Evolutionary conservation across 2,888 invertebrate species (phyloP).

Genomic region (Leucoma salicis): DNA sequence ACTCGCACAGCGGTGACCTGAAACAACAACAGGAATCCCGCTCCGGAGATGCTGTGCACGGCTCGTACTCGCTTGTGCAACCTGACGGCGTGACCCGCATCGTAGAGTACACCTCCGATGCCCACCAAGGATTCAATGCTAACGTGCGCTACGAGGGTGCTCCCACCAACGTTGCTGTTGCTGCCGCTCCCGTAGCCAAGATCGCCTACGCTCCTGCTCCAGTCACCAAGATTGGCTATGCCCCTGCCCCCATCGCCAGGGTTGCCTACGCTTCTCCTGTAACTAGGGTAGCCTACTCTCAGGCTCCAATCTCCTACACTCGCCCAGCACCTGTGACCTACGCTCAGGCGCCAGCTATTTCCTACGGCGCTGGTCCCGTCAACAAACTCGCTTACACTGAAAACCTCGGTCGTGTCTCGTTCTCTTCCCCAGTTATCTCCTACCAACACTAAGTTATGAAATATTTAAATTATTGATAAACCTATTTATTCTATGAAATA

Average conservation of each 20-base stretch:
- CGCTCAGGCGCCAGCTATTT: conserved; percentile 24
- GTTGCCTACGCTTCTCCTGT: conserved; percentile 44
- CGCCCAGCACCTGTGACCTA: conserved; percentile 29
- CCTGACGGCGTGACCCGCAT: conserved; percentile 72
- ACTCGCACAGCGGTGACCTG: conserved; percentile 67
- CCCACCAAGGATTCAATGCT: conserved; percentile 70
- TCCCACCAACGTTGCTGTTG: conserved; percentile 39
- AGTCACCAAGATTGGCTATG: conserved; percentile 21
- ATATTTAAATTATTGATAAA: conserved; percentile 26
- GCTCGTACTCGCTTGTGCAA: conserved; percentile 73
- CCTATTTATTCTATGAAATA: conserved; percentile 30
- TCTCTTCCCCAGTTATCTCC: conserved; percentile 53
- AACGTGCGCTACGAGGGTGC: conserved; percentile 68
- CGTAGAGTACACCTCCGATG: conserved; percentile 72
- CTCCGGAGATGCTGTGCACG: conserved; percentile 66
- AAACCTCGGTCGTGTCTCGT: not conserved
- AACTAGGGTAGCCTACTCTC: conserved; percentile 27
- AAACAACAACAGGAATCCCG: conserved; percentile 74
- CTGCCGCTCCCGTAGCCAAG: conserved; percentile 35
- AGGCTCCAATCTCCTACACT: conserved; percentile 51
- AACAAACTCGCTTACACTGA: conserved; percentile 32
- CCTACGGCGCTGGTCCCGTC: conserved; percentile 29
- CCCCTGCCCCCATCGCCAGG: conserved; percentile 29
- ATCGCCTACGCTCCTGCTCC: conserved; percentile 55
- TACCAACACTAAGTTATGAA: conserved; percentile 61